A percentile compares a stretch with the other conserved stretches of the same genome.
phyloP scores from a whole-genome alignment of 2,797 vertebrate species.

The Trachurus trachurus region DNA sequence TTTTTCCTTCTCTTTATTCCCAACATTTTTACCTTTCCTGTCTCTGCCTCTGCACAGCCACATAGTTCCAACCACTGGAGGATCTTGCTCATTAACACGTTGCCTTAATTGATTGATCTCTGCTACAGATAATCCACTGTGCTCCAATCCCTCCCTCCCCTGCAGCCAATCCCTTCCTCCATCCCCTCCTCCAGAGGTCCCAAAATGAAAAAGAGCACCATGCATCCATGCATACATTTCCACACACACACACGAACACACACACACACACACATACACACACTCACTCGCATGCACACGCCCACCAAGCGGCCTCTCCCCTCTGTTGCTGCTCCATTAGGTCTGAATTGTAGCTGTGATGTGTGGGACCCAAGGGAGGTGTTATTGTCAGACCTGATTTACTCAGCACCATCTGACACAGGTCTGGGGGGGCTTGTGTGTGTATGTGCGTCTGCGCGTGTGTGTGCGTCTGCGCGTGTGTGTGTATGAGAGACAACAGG shows the following conservation, averaged over 20 bases:
- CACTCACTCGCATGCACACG: constrained; percentile 24
- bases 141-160: constrained; percentile 23
- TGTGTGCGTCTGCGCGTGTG: constrained; percentile 32
- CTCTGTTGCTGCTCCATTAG: constrained; percentile 91
- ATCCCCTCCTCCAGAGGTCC: constrained; percentile 41
- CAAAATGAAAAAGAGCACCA: constrained; percentile 64
- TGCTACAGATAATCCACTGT: constrained; percentile 64
- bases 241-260: constrained; percentile 19
- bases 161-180: constrained; percentile 14
- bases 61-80: constrained; percentile 33
- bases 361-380: constrained; percentile 91
- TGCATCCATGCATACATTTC: constrained; percentile 56
- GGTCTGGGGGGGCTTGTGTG: constrained; percentile 42
- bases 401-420: constrained; percentile 90
- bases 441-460: constrained; percentile 41
- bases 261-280: constrained; percentile 15
- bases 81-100: constrained; percentile 74
- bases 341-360: constrained; percentile 93
- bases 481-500: constrained; percentile 59
- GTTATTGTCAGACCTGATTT: constrained; percentile 95
- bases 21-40: not conserved
- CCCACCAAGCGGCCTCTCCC: constrained; percentile 57
- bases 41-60: constrained; percentile 1
- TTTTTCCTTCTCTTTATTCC: not conserved
- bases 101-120: constrained; percentile 79